Conservation (phyloP, 2,888 invertebrate genomes). For the Apocheima hispidaria region DNA sequence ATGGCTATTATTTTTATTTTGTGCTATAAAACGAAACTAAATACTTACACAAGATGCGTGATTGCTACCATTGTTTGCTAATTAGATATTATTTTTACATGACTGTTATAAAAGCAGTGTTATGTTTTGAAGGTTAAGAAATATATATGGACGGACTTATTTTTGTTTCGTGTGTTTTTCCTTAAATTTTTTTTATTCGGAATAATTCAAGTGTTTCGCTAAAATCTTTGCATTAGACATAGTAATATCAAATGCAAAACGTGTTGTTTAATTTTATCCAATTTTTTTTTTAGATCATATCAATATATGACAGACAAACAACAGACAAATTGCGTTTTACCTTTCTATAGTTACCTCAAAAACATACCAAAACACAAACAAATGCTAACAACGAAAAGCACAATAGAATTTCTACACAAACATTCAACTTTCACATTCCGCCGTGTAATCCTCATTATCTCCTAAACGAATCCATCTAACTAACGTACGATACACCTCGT, state of each 20-base stretch:
- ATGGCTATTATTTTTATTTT: neutral
- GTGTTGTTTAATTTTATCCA: too few relatives aligned
- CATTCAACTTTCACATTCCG: constrained; percentile 19
- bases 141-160: too few relatives aligned
- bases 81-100: neutral
- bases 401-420: constrained; percentile 2
- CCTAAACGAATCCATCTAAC: constrained; percentile 29
- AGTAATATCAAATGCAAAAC: too few relatives aligned
- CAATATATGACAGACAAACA: too few relatives aligned
- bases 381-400: neutral
- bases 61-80: neutral
- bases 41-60: too few relatives aligned
- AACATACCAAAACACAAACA: neutral
- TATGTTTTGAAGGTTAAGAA: too few relatives aligned
- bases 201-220: too few relatives aligned
- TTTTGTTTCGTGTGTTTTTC: too few relatives aligned
- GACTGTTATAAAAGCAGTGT: neutral
- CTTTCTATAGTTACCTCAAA: neutral
- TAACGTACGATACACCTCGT: constrained; percentile 36
- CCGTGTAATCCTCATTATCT: constrained; percentile 35
- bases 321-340: neutral
- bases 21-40: constrained; percentile 5
- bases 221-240: too few relatives aligned
- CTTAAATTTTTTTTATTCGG: too few relatives aligned
- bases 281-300: too few relatives aligned